Base-by-base conservation (phyloP, 2,797 vertebrate genomes). In the Gadopsis marmoratus region DNA sequence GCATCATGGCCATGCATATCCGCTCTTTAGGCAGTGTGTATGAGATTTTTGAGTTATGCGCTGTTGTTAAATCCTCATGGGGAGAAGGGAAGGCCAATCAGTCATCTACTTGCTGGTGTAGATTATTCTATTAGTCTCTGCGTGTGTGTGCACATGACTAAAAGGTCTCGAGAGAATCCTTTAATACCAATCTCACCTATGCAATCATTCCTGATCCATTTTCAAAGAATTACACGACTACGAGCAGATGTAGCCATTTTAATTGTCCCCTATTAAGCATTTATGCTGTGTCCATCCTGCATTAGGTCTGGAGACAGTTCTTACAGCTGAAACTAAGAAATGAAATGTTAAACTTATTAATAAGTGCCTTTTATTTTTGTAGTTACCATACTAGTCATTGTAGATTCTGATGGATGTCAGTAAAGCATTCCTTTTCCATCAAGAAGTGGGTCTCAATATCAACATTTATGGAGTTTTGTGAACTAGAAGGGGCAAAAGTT, bases 1-100 rank as follows among this genome's bases (percentile, higher is more conserved):
- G 61, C 82, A 79, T 73, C 87, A 63, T 29, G 56, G 63, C 45
- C 41, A 63, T 71, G 85, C 67, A 74, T 71, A 76, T 58, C 70
- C 47, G 35, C 79, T 76, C 29, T 89, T 79, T 65, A 83, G 58
- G 50, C 31, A 33, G 23, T n/a, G 62, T 66, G 45, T 58, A 56
- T 72, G 71, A 68, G 68, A 66, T 58, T 41, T 71, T 48, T 89
- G 87, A 91, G 74, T 89, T 86, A 87, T 88, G 86, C 64, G 78
- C 53, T 81, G 88, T 74, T 85, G 85, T 86, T 84, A 80, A 80
- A 89, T 54, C 48, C 81, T 71, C 75, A 78, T 83, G 56, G 64
- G 59, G 63, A 81, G 47, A 84, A 51, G 60, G 33, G 65, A 82
- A 55, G 77, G 69, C 53, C 78, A 54, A 90, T 90, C 85, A 72